Base-by-base conservation (phyloP, 2,797 vertebrate genomes). In the Notoglanidium macrostoma region DNA sequence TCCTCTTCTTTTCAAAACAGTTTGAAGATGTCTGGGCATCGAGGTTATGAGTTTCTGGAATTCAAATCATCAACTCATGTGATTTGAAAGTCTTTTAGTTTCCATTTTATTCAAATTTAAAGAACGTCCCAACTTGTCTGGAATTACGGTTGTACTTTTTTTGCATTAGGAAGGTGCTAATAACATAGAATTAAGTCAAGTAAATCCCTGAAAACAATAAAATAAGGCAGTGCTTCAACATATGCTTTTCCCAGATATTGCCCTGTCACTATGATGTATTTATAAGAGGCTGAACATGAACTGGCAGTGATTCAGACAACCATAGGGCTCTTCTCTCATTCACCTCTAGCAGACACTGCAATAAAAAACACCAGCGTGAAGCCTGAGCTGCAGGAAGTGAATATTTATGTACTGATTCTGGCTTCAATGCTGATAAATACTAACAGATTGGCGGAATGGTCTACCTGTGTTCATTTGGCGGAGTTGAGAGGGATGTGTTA, bases 401-500 rank as follows among this genome's bases (percentile, higher is more conserved):
- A 86, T 79, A n/a, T 78, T 65, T 78, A 74, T 67, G 51, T 85
- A 88, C 85, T 26, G 73, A 85, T 65, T 83, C n/a, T 40, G 51
- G 61, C 73, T 68, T 83, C 51, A 59, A 11, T 51, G 51, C 85
- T 88, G 85, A 88, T 83, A 61, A 88, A 86, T 61, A n/a, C 49
- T 68, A 86, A 79, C 61, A 72, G 72, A 72, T 77, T 49, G 68
- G 55, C 63, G 32, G 59, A 85, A 49, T 14, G n/a, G 40, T 61
- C 73, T 84, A 63, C 73, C 73, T 72, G 80, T 84, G 80, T 84
- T 84, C 49, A 78, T 68, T 88, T 88, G 61, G 54, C 85, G 70
- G 49, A 80, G 54, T 92, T 91, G 92, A 92, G 88, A 92, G 92
- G 54, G 91, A 92, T 90, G 88, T 92, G 93, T 93, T 95, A 92